Evolutionary conservation across 2,113 vertebrate species (phyloP).

Genomic region (Hippolais icterina): DNA sequence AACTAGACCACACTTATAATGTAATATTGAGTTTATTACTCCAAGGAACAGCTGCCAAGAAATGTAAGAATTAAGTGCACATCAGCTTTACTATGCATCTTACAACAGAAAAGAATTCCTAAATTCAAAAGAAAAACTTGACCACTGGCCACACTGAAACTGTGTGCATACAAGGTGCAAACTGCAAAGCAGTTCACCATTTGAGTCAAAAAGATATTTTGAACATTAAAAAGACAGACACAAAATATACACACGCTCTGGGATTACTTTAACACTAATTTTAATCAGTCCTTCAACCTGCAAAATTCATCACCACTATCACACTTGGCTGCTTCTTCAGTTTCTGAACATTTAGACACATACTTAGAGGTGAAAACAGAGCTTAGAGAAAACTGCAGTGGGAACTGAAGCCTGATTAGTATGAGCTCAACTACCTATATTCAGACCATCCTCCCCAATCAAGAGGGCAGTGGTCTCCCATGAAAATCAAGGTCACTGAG

Average conservation of each 20-base stretch:
- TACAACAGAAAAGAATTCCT: neutral
- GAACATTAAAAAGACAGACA: neutral
- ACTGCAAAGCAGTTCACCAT: neutral
- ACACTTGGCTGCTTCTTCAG: neutral
- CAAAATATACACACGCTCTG: neutral
- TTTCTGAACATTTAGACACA: neutral
- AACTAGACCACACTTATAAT: neutral
- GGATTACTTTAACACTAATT: neutral
- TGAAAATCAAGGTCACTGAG: neutral
- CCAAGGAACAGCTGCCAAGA: neutral
- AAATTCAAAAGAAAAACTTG: neutral
- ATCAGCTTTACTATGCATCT: neutral
- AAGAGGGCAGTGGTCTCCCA: neutral
- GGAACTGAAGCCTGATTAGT: neutral
- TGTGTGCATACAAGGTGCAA: neutral
- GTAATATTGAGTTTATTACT: neutral
- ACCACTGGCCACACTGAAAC: neutral
- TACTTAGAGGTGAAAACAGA: neutral
- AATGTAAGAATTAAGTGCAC: neutral
- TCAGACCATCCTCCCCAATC: neutral
- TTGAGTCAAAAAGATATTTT: neutral
- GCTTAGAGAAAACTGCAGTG: neutral
- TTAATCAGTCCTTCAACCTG: neutral
- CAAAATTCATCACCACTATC: neutral
- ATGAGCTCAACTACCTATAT: neutral